Evolutionary conservation across 2,113 vertebrate species (phyloP).

Genomic region (Atlantisia rogersi): DNA sequence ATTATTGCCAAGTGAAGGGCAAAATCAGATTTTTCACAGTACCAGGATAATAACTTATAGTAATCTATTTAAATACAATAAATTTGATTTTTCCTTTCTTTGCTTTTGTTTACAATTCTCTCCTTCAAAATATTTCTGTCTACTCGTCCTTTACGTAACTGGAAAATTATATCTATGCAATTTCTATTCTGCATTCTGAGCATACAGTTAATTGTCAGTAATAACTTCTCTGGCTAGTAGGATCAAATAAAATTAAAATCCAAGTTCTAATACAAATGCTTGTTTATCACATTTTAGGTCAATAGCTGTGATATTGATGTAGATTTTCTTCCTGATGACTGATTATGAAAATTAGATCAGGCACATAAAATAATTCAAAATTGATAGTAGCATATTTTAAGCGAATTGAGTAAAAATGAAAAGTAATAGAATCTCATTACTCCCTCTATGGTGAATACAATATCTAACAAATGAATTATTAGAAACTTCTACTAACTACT

Average conservation of each 20-base stretch:
- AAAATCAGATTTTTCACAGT: not conserved
- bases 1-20: not conserved
- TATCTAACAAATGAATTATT: not conserved
- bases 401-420: not conserved
- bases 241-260: not conserved
- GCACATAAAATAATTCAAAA: not conserved
- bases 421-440: not conserved
- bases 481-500: not conserved
- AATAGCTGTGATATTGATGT: not conserved
- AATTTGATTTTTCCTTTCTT: not conserved
- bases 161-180: not conserved
- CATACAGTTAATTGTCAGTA: not conserved
- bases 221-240: not conserved
- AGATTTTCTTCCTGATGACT: not conserved
- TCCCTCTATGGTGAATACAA: not conserved
- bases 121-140: not conserved
- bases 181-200: not conserved
- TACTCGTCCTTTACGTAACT: not conserved
- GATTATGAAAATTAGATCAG: not conserved
- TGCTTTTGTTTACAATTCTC: not conserved
- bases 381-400: not conserved
- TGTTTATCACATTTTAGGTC: not conserved
- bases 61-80: not conserved
- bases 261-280: not conserved
- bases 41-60: not conserved